A percentile compares a stretch with the other conserved stretches of the same genome.
Evolutionary conservation across 2,113 vertebrate genomes (phyloP).

Genomic region (Himantopus leucocephalus): DNA sequence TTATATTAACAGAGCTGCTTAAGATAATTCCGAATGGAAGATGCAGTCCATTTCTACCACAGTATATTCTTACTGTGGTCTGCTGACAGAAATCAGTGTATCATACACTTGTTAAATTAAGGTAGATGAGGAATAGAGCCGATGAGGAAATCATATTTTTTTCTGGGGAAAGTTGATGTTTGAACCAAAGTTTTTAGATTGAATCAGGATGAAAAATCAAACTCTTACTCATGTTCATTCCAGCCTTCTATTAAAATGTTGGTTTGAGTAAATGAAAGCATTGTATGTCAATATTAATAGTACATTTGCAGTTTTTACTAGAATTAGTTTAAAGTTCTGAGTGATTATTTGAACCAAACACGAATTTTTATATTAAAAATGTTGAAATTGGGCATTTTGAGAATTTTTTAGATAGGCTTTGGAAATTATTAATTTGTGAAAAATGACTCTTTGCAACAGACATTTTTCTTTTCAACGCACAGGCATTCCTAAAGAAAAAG

Average conservation of each 20-base stretch:
- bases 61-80: slow-evolving; percentile 11
- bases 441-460: not conserved
- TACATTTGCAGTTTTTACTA: not conserved
- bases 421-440: not conserved
- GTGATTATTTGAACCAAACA: not conserved
- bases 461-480: not conserved
- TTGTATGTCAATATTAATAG: not conserved
- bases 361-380: not conserved
- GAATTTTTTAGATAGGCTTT: not conserved
- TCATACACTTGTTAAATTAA: slow-evolving; percentile 3
- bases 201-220: not conserved
- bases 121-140: not conserved
- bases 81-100: slow-evolving; percentile 17
- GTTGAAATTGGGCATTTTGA: not conserved
- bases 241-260: not conserved
- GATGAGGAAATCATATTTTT: not conserved
- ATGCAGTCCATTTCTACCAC: slow-evolving; percentile 1
- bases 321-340: not conserved
- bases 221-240: not conserved
- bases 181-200: not conserved
- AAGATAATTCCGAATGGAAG: slow-evolving; percentile 17
- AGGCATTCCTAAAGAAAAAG: not conserved
- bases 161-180: not conserved
- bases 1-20: slow-evolving; percentile 50
- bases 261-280: not conserved